Evolutionary conservation across 2,888 invertebrate species (phyloP), one percentile per base, ranked within the genome.

Genomic region (Abrostola tripartita): DNA sequence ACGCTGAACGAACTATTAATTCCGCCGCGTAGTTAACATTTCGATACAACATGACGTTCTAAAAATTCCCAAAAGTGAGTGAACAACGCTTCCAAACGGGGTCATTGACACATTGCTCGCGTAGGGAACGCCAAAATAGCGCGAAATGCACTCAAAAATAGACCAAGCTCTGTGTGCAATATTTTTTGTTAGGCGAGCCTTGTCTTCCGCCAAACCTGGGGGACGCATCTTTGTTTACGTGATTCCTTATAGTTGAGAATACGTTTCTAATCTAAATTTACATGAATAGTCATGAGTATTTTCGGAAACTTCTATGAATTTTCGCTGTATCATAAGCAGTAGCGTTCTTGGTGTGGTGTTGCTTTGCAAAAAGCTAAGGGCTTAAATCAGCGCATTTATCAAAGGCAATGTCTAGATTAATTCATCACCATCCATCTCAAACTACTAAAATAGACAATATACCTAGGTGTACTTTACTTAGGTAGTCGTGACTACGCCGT

Each of bases 81-180:
- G 90, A 94, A 94, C 92, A 93, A 93, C 92, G 92, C 85, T 82
- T 85, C 82, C 88, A 91, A 93, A 89, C 92, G 91, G 88, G 94
- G 94, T 94, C 94, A 94, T 92, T 94, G 94, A 94, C 94, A 92
- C 88, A 88, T 84, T 88, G 88, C 85, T 82, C 85, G 89, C 86
- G 90, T 90, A 93, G 94, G 94, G 94, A 94, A 94, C 94, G 94
- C 93, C 93, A 94, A 94, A 94, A 94, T 94, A 94, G 93, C 94
- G 94, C 94, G 88, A 94, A 94, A 94, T 94, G 92, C 93, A 94
- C 90, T 92, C 90, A 92, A 92, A 94, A 94, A 94, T 94, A 94
- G 94, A 94, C 80, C 90, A 92, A 89, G 89, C 88, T 90, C 89
- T 89, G 90, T 92, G 92, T 93, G 94, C 94, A 93, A 93, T 93